Base-by-base conservation (phyloP, 2,113 vertebrate species). In the Phodopus roborovskii region DNA sequence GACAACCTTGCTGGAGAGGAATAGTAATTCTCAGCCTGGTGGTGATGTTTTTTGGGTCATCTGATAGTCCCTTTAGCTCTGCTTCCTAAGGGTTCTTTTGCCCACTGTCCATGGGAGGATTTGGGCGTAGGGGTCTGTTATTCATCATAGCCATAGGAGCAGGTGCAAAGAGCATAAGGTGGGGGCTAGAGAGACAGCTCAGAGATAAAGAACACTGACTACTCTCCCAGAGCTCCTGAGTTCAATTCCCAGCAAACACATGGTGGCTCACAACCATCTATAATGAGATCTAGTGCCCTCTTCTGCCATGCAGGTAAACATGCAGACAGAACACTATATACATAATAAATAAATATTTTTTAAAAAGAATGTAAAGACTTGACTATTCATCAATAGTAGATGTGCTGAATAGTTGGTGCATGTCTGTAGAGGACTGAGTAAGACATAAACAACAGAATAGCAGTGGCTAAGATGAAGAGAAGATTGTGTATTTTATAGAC, bases 391-490 rank as follows among this genome's bases (percentile, higher is more conserved):
- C 33, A 19, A 64, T 84, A 91, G 42, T 13, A 33, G 71, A 70
- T 64, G 82, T 79, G 64, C 48, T 70, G 64, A 92, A 84, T 93
- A 53, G 20, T 56, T 58, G n/a, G 82, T 39, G 11, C 82, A 8
- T 94, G 36, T 71, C 20, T 30, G 68, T 15, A 64, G 36, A 83
- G 12, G n/a, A 68, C 71, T 36, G 1, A 94, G 48, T 28, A 84
- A 39, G 33, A 15, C 53, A 24, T 7, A 6, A 26, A 7, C 79
- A 26, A 50, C 53, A 60, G 88, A 60, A 42, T 93, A 71, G 82
- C 79, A 96, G 77, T 77, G 50, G n/a, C 42, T 75, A 30, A 81
- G 66, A 19, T 95, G 50, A 90, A 88, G 73, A 42, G 68, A 84
- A 39, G 56, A 58, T 19, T 19, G 17, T 77, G 19, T 82, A 0